Base-by-base conservation (phyloP, 2,113 vertebrate genomes). In the Ceyx margarethae region DNA sequence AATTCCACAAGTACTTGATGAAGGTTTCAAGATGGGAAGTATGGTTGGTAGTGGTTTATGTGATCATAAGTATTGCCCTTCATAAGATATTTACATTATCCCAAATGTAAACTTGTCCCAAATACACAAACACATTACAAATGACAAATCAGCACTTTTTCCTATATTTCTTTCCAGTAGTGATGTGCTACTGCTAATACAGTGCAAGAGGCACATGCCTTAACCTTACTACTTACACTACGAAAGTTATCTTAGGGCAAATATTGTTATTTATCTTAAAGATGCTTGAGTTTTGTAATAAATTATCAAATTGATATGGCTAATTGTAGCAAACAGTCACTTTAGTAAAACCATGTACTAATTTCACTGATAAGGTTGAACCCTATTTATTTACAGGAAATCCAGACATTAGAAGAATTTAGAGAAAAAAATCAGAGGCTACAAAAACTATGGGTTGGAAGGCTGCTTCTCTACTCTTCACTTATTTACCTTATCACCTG, bases 401-500 rank as follows among this genome's bases (percentile, higher is more conserved):
- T 99, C 89, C 98, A 99, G 94, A 93, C 89, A 54, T 97, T 99
- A 93, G 99, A 99, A 95, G 99, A 99, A 95, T 98, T 99, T 83
- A 97, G 98, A 94, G 99, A 99, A 94, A 99, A 98, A 98, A 98
- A 99, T 97, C 99, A 99, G 92, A 98, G 98, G 93, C 98, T 98
- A 96, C 96, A 99, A 95, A 99, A 99, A 94, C 97, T 98, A 92
- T 99, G 99, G 98, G 96, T 99, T 75, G 98, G 98, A 97, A 98
- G 99, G 68, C 97, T 99, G 91, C 97, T 99, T 85, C 93, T 99
- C 13, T 99, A 99, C 96, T 99, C 99, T 6, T 97, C 96, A 35
- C 19, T 99, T 71, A 97, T 99, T 62, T 99, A 98, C 96, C 95
- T 99, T 88, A 75, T 98, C 62, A 98, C 98, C 31, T 98, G 98